These are phyloP conservation scores for Lagorchestes hirsutus DNA, from an alignment of 2,797 vertebrate species.

Conservation along the genomic window DNA sequence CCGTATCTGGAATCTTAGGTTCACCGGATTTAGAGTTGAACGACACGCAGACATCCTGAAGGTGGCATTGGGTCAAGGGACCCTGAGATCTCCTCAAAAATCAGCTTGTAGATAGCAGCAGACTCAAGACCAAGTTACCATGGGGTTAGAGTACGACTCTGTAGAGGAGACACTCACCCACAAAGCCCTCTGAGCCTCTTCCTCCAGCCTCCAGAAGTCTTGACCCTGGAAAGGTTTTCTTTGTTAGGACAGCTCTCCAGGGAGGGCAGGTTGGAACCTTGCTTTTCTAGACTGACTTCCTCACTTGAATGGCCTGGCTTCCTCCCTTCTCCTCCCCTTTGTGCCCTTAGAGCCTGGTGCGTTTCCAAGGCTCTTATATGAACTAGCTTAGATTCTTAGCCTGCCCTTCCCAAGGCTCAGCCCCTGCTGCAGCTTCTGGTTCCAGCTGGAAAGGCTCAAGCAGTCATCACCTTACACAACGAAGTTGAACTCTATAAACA, in stretches of 20 bases:
- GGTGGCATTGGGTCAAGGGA: not conserved
- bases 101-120: not conserved
- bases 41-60: not conserved
- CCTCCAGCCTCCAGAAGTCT: not conserved
- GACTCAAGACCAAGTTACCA: not conserved
- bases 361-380: conserved; percentile 62
- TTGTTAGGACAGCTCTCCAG: not conserved
- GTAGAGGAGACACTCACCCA: not conserved
- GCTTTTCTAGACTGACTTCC: not conserved
- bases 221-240: not conserved
- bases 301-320: not conserved
- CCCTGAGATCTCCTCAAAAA: not conserved
- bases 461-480: conserved; percentile 47
- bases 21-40: not conserved
- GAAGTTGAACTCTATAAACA: conserved; percentile 56
- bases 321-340: not conserved
- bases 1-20: not conserved
- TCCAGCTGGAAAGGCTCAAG: conserved; percentile 50
- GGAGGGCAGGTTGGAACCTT: not conserved
- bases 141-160: not conserved
- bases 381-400: not conserved
- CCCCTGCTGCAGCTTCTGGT: conserved; percentile 12
- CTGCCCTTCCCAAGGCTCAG: conserved; percentile 31
- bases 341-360: not conserved
- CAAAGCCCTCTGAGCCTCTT: not conserved